These are phyloP conservation scores for Melieria crassipennis DNA, from an alignment of 2,888 invertebrate genomes.

Conservation along the genomic window DNA sequence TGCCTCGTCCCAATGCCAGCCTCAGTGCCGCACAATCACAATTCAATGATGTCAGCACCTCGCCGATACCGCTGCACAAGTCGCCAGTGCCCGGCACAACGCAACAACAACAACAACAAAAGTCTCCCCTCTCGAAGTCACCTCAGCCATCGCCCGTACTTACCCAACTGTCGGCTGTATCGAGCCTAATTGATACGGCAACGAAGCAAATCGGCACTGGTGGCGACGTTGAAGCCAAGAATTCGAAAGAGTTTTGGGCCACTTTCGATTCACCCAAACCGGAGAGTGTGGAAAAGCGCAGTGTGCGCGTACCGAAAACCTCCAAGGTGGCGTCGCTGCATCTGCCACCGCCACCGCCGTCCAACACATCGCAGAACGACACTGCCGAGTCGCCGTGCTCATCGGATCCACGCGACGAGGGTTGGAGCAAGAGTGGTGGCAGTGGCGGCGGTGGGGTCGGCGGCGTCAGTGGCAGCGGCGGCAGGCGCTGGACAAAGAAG, in stretches of 20 bases:
- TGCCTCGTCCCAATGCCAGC: slow-evolving; percentile 41
- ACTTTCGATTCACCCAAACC: slow-evolving; percentile 69
- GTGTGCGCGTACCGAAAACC: slow-evolving; percentile 37
- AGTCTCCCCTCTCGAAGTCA: slow-evolving; percentile 49
- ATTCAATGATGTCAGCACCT: slow-evolving; percentile 65
- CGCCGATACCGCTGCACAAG: slow-evolving; percentile 63
- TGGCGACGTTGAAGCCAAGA: slow-evolving; percentile 25
- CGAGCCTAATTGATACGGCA: slow-evolving; percentile 63
- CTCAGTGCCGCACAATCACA: slow-evolving; percentile 51
- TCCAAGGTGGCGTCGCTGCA: slow-evolving; percentile 44
- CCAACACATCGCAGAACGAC: slow-evolving; percentile 60
- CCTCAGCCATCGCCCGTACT: slow-evolving; percentile 65
- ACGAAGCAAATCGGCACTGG: slow-evolving; percentile 54
- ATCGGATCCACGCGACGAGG: slow-evolving; percentile 78
- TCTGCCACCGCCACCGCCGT: slow-evolving; percentile 57
- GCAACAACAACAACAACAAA: slow-evolving; percentile 36
- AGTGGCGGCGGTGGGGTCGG: slow-evolving; percentile 69
- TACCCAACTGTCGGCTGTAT: slow-evolving; percentile 65
- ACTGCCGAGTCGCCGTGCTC: slow-evolving; percentile 79
- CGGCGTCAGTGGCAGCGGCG: slow-evolving; percentile 58
- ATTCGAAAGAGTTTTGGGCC: slow-evolving; percentile 68
- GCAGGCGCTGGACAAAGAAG: slow-evolving; percentile 68
- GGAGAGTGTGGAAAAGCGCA: slow-evolving; percentile 41
- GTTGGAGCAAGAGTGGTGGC: slow-evolving; percentile 65
- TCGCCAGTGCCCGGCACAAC: slow-evolving; percentile 49